Conservation (phyloP, 2,888 invertebrate species). For the Tetragonisca angustula region DNA sequence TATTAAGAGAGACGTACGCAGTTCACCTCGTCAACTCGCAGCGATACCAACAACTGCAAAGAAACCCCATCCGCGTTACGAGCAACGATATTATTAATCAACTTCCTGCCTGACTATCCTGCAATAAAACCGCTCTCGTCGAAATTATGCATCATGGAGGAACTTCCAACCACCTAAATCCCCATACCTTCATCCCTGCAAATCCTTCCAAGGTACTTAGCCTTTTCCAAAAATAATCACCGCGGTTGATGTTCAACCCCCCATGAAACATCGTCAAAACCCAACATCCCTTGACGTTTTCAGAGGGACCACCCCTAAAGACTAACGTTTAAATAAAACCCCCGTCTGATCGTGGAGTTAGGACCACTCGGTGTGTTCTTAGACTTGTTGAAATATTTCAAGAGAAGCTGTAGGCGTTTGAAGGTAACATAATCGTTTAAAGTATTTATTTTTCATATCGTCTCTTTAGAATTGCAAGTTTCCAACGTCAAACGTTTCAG, state of each 20-base stretch:
- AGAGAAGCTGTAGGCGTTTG: too few relatives aligned
- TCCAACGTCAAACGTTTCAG: too few relatives aligned
- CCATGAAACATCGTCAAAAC: neutral
- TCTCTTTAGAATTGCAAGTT: too few relatives aligned
- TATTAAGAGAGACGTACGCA: too few relatives aligned
- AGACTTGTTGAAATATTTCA: too few relatives aligned
- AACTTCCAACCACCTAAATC: neutral
- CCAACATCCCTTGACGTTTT: neutral
- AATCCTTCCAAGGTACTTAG: neutral
- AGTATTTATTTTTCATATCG: too few relatives aligned
- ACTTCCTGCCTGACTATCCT: neutral
- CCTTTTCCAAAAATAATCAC: neutral
- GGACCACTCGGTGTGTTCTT: too few relatives aligned
- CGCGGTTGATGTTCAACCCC: neutral
- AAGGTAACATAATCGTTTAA: too few relatives aligned
- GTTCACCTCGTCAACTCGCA: too few relatives aligned
- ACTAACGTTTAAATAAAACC: too few relatives aligned
- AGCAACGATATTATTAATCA: constrained; percentile 5
- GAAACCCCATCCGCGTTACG: neutral
- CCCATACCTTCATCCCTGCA: neutral
- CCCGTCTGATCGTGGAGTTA: too few relatives aligned
- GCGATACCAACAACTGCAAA: neutral
- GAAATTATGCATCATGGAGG: constrained; percentile 4
- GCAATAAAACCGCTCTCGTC: neutral
- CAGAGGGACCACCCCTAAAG: neutral